Evolutionary conservation across 1,140 invertebrate species (phyloP).

Genomic region (Lycorma delicatula): DNA sequence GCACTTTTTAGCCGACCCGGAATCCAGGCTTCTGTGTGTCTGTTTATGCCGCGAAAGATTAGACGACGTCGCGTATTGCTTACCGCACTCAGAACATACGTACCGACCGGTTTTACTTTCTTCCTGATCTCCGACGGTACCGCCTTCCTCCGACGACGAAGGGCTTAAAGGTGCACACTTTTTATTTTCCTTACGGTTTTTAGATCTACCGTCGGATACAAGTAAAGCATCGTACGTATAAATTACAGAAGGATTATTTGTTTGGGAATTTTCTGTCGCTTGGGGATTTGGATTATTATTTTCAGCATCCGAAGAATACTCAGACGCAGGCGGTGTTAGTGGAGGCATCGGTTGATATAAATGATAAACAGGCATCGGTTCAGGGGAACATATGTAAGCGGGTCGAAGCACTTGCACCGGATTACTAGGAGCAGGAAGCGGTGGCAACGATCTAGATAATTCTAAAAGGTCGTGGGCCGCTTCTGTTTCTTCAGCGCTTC

Average conservation of each 20-base stretch:
- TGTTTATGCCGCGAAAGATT: constrained; percentile 90
- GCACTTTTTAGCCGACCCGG: constrained; percentile 87
- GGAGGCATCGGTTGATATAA: constrained; percentile 38
- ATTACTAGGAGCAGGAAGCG: constrained; percentile 54
- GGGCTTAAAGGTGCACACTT: constrained; percentile 22
- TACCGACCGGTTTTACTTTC: constrained; percentile 51
- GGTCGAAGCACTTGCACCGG: constrained; percentile 8
- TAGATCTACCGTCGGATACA: constrained; percentile 85
- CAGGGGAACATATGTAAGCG: constrained; percentile 8
- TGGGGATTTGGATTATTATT: constrained; percentile 45
- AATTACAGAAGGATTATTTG: no score
- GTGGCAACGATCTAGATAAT: constrained; percentile 66
- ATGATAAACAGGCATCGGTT: constrained; percentile 24
- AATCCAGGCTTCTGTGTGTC: constrained; percentile 89
- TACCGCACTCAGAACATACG: constrained; percentile 91
- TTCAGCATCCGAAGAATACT: constrained; percentile 63
- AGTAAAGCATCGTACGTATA: constrained; percentile 96
- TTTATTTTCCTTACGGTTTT: constrained; percentile 46
- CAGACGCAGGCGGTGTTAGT: constrained; percentile 57
- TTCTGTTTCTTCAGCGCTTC: constrained; percentile 70
- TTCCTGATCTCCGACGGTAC: background rate
- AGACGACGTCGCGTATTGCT: constrained; percentile 92
- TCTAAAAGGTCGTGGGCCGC: constrained; percentile 78
- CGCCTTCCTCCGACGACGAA: constrained; percentile 1
- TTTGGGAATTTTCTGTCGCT: no score